These are phyloP conservation scores for Donacobius atricapilla DNA, from an alignment of 2,113 vertebrate species.

Conservation along the genomic window DNA sequence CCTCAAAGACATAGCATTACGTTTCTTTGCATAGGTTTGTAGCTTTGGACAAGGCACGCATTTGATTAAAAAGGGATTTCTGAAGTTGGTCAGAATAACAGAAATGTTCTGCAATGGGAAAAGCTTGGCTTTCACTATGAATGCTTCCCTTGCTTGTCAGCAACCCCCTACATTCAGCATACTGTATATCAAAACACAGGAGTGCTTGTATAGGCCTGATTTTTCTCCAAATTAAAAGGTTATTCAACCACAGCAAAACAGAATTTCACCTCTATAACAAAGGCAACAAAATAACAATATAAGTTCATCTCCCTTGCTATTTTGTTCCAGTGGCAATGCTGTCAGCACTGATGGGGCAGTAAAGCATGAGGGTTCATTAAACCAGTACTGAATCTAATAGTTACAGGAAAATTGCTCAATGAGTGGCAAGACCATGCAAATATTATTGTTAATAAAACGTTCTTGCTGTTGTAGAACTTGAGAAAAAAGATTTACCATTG, in stretches of 20 bases:
- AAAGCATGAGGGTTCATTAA: not conserved
- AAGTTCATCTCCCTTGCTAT: not conserved
- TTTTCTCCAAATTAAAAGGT: not conserved
- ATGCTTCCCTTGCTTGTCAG: not conserved
- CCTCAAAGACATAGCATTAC: not conserved
- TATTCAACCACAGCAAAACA: not conserved
- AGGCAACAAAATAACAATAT: not conserved
- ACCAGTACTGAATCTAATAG: not conserved
- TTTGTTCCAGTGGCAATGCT: not conserved
- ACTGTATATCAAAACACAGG: not conserved
- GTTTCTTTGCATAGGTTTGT: not conserved
- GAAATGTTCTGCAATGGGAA: not conserved
- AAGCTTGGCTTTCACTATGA: not conserved
- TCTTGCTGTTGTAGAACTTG: not conserved
- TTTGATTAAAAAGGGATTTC: not conserved
- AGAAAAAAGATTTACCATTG: not conserved
- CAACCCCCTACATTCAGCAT: not conserved
- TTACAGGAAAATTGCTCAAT: not conserved
- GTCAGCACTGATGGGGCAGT: not conserved
- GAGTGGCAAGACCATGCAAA: not conserved
- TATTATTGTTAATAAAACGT: not conserved
- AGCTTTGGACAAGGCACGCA: not conserved
- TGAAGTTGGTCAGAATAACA: not conserved
- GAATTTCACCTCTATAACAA: not conserved
- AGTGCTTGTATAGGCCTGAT: not conserved